These are phyloP conservation scores for Exocentrus adspersus DNA, from an alignment of 2,888 invertebrate genomes.

Conservation along the genomic window DNA sequence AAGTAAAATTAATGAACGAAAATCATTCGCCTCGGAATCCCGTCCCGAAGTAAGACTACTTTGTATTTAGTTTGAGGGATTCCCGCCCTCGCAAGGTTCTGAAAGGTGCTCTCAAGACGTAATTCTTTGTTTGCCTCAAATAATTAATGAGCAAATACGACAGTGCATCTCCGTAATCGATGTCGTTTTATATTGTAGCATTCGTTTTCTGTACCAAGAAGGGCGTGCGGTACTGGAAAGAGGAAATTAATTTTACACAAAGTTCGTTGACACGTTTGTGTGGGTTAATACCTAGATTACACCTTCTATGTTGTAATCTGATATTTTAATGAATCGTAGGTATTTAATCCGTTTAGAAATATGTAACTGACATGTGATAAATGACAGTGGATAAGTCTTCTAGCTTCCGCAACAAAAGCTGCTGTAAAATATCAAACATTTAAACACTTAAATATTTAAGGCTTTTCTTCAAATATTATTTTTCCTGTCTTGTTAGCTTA, in stretches of 20 bases:
- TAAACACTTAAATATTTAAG: no score
- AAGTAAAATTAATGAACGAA: background rate
- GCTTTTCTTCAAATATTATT: no score
- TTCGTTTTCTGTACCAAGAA: background rate
- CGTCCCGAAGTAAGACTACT: background rate
- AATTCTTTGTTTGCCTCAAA: conserved; percentile 7
- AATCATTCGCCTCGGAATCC: background rate
- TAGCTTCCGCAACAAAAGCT: background rate
- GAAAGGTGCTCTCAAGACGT: background rate
- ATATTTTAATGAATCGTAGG: conserved; percentile 23
- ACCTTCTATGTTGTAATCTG: conserved; percentile 17
- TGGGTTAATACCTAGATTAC: conserved; percentile 17
- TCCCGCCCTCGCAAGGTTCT: background rate
- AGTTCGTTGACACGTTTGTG: conserved; percentile 24
- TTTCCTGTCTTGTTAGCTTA: no score
- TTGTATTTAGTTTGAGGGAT: background rate
- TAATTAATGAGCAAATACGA: conserved; percentile 23
- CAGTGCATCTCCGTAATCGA: conserved; percentile 15
- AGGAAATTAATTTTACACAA: conserved; percentile 24
- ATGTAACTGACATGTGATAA: background rate
- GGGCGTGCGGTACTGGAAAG: conserved; percentile 21
- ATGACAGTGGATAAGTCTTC: background rate
- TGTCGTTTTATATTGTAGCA: conserved; percentile 9
- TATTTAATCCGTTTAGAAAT: conserved; percentile 3
- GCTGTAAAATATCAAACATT: no score